Percentiles rank a stretch among this genome's conserved stretches.
Conservation (phyloP, 2,797 vertebrate genomes). For the Scarus forsteni region DNA sequence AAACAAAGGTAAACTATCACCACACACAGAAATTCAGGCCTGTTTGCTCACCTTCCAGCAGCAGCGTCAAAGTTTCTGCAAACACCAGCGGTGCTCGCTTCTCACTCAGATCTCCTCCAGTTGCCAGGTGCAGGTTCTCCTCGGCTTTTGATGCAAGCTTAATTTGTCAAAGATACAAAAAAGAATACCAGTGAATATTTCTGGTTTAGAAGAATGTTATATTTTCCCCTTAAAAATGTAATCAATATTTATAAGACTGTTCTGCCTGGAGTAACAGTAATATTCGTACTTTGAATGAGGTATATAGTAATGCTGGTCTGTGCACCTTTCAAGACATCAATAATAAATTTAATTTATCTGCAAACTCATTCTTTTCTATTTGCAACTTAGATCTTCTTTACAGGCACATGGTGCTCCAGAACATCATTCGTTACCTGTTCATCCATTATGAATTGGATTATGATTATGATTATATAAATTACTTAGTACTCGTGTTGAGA, state of each 20-base stretch:
- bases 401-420: too few relatives aligned
- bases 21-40: not conserved
- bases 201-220: not conserved
- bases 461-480: too few relatives aligned
- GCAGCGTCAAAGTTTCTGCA: conserved; percentile 94
- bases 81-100: conserved; percentile 93
- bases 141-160: conserved; percentile 95
- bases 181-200: conserved; percentile 1
- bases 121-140: conserved; percentile 92
- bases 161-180: not conserved
- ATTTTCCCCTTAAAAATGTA: not conserved
- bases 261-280: too few relatives aligned
- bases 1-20: not conserved
- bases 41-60: conserved; percentile 90
- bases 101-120: conserved; percentile 91
- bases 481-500: too few relatives aligned
- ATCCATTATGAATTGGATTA: too few relatives aligned
- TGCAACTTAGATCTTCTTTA: too few relatives aligned
- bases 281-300: too few relatives aligned
- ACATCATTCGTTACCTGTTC: too few relatives aligned
- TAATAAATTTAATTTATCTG: too few relatives aligned
- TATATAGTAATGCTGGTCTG: too few relatives aligned
- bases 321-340: too few relatives aligned
- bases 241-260: not conserved
- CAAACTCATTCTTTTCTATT: too few relatives aligned